Percentiles rank a stretch among this genome's conserved stretches.
Conservation (phyloP, 2,113 vertebrate species). For the Asarcornis scutulata region DNA sequence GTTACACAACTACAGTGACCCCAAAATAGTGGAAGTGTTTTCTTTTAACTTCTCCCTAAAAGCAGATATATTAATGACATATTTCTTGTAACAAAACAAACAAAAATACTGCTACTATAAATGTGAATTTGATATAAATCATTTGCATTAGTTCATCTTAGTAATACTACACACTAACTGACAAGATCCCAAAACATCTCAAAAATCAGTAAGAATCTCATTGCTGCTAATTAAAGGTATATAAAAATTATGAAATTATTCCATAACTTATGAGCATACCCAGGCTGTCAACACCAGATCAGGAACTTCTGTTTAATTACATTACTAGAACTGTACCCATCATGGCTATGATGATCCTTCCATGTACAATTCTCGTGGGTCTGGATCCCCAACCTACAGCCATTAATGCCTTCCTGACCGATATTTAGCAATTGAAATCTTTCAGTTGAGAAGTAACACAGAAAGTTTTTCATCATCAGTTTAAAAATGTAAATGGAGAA, state of each 20-base stretch:
- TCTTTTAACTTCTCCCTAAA: not conserved
- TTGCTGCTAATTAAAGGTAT: not conserved
- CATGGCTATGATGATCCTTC: not conserved
- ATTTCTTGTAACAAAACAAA: not conserved
- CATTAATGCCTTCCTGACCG: not conserved
- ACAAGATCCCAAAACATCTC: not conserved
- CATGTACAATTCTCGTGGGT: not conserved
- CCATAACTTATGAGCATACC: not conserved
- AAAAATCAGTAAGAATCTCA: not conserved
- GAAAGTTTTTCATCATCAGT: not conserved
- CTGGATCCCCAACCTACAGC: not conserved
- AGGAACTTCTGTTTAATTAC: not conserved
- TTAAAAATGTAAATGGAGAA: not conserved
- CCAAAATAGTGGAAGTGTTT: not conserved
- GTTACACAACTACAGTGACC: not conserved
- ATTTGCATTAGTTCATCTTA: not conserved
- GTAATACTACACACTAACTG: not conserved
- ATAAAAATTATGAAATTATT: not conserved
- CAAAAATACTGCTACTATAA: not conserved
- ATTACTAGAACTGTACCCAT: not conserved
- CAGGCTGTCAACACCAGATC: not conserved
- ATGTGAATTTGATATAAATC: not conserved
- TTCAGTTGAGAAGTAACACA: not conserved
- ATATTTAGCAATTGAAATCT: not conserved
- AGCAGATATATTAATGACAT: not conserved